Evolutionary conservation across 2,113 vertebrate species (phyloP).

Genomic region (Etia nguti): DNA sequence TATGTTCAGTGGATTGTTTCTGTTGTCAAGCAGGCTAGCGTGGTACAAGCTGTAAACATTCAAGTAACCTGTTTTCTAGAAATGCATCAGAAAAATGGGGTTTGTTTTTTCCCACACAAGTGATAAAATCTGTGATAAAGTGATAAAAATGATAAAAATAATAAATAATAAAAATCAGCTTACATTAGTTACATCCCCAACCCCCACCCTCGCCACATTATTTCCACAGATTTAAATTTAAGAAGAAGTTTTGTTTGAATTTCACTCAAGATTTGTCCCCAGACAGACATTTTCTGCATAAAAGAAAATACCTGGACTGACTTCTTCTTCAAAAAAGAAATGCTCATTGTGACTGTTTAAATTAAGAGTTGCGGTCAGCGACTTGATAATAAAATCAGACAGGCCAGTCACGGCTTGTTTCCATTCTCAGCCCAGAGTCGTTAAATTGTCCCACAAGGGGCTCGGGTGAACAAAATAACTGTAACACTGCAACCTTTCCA

Average conservation of each 20-base stretch:
- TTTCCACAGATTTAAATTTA: neutral
- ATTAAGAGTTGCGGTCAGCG: neutral
- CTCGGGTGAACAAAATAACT: constrained; percentile 12
- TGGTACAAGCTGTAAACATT: neutral
- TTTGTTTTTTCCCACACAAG: neutral
- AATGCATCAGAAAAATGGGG: neutral
- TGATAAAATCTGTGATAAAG: too few species aligned
- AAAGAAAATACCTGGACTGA: neutral
- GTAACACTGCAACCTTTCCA: constrained; percentile 31
- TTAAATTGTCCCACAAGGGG: constrained; percentile 13
- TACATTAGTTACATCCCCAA: neutral
- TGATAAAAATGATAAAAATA: too few species aligned
- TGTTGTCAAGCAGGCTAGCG: neutral
- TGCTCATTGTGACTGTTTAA: neutral
- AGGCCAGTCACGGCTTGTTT: neutral
- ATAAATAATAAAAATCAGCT: neutral
- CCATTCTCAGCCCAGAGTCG: neutral
- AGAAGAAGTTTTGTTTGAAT: neutral
- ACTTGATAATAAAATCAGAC: constrained; percentile 25
- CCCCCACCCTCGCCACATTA: neutral
- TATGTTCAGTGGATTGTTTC: neutral
- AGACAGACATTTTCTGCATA: neutral
- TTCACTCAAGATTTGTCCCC: neutral
- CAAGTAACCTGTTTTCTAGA: neutral
- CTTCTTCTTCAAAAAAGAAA: neutral